phyloP scores from a whole-genome alignment of 2,113 vertebrate species.

The Platysteira castanea region DNA sequence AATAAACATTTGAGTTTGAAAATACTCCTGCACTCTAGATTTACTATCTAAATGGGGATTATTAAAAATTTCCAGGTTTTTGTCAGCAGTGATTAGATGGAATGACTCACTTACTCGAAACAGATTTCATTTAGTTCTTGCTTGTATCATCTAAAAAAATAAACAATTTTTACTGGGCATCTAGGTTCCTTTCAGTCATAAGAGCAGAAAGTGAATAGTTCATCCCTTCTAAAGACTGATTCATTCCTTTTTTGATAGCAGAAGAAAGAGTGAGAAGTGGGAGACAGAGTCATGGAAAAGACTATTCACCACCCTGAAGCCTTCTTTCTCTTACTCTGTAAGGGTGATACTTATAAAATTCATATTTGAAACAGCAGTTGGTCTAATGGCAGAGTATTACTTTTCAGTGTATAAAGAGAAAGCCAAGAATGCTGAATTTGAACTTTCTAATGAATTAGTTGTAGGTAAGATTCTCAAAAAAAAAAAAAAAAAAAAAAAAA shows the following conservation, averaged over 20 bases:
- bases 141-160: background rate
- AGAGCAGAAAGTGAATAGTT: background rate
- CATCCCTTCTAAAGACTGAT: background rate
- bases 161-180: background rate
- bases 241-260: background rate
- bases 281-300: background rate
- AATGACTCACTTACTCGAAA: background rate
- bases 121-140: background rate
- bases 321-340: background rate
- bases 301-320: background rate
- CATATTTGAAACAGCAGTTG: background rate
- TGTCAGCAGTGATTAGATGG: background rate
- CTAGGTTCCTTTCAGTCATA: background rate
- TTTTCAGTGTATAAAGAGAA: too few relatives aligned
- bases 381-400: background rate
- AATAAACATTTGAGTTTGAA: background rate
- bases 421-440: background rate
- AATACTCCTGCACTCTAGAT: background rate
- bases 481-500: background rate
- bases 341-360: background rate
- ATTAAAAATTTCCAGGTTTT: background rate
- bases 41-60: background rate
- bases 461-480: background rate
- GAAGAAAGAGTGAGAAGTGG: background rate
- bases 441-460: background rate